Percentiles rank a stretch among this genome's conserved stretches.
Conservation (phyloP, 2,888 invertebrate species). For the Pseudococcus viburni region DNA sequence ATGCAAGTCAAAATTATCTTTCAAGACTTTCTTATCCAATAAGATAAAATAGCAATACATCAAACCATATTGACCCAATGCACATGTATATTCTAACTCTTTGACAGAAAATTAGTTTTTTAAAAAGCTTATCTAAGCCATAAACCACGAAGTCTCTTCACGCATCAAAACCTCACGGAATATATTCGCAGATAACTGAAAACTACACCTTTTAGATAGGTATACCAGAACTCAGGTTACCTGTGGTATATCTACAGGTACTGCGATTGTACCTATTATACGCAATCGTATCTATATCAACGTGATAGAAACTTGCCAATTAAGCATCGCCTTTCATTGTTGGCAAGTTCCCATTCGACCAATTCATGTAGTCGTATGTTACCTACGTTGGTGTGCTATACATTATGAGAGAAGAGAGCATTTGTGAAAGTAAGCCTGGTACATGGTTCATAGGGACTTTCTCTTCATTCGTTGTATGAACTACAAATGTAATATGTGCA, state of each 20-base stretch:
- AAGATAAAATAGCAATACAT: neutral
- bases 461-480: constrained; percentile 14
- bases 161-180: neutral
- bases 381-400: neutral
- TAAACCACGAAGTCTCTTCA: neutral
- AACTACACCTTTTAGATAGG: neutral
- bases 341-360: constrained; percentile 47
- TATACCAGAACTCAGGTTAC: too few relatives aligned
- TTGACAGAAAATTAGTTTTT: neutral
- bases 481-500: constrained; percentile 15
- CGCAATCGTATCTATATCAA: neutral
- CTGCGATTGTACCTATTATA: neutral
- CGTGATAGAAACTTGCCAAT: constrained; percentile 1
- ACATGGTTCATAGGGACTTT: constrained; percentile 3
- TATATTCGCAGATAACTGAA: neutral
- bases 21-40: neutral
- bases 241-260: neutral
- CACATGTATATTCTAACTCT: neutral
- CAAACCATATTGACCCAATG: neutral
- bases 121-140: neutral
- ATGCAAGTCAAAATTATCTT: neutral
- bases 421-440: constrained; percentile 21
- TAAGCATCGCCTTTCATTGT: constrained; percentile 24
- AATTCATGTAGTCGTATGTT: neutral
- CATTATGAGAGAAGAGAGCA: constrained; percentile 19